Evolutionary conservation across 2,888 invertebrate genomes (phyloP).

Genomic region (Patella caerulea): DNA sequence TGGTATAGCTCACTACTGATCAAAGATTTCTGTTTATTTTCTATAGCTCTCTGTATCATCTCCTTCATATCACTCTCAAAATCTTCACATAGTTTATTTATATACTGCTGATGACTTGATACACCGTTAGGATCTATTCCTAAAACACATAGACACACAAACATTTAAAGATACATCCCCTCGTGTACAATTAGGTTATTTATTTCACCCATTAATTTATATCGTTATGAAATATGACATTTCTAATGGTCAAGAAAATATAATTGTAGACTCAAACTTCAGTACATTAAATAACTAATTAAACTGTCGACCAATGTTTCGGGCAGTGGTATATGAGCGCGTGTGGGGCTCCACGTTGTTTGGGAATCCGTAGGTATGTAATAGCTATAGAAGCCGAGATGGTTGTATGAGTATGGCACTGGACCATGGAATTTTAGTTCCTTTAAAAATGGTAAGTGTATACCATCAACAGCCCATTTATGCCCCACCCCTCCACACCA

Average conservation of each 20-base stretch:
- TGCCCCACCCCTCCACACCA: no score
- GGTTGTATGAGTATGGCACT: no score
- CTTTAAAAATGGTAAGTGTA: no score
- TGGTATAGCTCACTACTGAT: conserved; percentile 77
- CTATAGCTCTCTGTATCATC: conserved; percentile 76
- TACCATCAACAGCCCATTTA: no score
- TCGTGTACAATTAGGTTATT: background rate
- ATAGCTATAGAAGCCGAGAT: no score
- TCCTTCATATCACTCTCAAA: conserved; percentile 80
- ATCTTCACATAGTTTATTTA: conserved; percentile 78
- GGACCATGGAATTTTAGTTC: no score
- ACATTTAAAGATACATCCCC: background rate
- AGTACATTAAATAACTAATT: no score
- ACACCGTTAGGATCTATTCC: conserved; percentile 72
- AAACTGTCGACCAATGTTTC: no score
- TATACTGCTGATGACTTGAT: conserved; percentile 79
- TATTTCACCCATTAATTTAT: background rate
- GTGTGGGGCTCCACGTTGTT: no score
- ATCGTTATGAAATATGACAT: background rate
- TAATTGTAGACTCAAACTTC: background rate
- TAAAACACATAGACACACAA: conserved; percentile 20
- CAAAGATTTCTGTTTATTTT: conserved; percentile 68
- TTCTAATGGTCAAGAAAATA: background rate
- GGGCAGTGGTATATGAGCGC: no score
- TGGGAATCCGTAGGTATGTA: no score